Percentiles rank a stretch among this genome's conserved stretches.
phyloP scores from a whole-genome alignment of 1,140 invertebrate species.

The Pseudachorutes palmiensis region DNA sequence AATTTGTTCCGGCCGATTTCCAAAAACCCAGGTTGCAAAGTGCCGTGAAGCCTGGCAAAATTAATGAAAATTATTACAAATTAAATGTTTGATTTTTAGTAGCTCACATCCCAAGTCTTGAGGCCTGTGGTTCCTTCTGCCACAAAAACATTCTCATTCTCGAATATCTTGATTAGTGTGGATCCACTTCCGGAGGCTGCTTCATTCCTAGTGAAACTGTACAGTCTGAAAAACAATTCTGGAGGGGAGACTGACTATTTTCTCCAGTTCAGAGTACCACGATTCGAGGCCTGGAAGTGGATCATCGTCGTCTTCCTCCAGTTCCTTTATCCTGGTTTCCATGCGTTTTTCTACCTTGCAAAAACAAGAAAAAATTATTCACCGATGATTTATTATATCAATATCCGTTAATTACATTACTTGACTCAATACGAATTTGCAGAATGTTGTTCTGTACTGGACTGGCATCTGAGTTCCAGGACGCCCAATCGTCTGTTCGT shows the following conservation, averaged over 20 bases:
- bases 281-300: not conserved
- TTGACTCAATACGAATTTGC: too few species aligned
- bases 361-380: not conserved
- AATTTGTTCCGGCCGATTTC: not conserved
- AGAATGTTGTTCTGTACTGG: not conserved
- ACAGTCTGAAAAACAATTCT: not conserved
- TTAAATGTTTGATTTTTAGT: not conserved
- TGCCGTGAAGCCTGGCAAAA: not conserved
- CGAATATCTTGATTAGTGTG: conserved; percentile 1
- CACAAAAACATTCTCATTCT: conserved; percentile 8
- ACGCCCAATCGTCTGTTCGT: not conserved
- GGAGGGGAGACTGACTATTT: not conserved
- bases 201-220: not conserved
- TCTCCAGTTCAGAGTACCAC: not conserved
- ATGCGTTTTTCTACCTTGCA: not conserved
- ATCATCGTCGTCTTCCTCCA: conserved; percentile 1
- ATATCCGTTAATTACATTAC: too few species aligned
- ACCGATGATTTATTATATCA: too few species aligned
- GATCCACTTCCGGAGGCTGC: not conserved
- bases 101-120: conserved; percentile 3
- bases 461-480: not conserved
- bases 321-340: not conserved
- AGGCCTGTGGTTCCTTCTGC: conserved; percentile 6
- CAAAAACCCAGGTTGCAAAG: not conserved
- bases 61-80: not conserved